phyloP scores from a whole-genome alignment of 2,113 vertebrate genomes.

The Channa maculata region DNA sequence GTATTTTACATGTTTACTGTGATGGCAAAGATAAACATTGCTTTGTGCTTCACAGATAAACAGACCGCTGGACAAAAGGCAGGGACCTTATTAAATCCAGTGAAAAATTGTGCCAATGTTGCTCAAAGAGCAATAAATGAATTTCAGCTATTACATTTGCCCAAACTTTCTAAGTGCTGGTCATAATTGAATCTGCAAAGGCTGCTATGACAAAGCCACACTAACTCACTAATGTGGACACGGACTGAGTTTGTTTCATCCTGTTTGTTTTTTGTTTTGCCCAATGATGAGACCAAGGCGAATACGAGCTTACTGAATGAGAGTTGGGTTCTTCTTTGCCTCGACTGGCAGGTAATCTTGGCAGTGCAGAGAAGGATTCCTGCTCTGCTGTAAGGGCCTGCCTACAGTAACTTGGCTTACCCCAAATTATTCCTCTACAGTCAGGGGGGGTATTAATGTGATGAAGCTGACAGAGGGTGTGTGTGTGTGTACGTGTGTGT shows the following conservation, averaged over 20 bases:
- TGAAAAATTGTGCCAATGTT: not conserved
- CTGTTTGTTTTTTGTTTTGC: slow-evolving; percentile 24
- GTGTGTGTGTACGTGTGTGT: slow-evolving; percentile 34
- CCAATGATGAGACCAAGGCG: slow-evolving; percentile 81
- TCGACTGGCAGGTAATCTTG: slow-evolving; percentile 76
- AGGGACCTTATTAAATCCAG: not conserved
- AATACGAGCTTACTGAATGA: slow-evolving; percentile 71
- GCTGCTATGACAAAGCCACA: not conserved
- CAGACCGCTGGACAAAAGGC: not conserved
- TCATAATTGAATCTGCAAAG: not conserved
- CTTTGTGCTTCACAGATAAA: not conserved
- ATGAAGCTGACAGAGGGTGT: slow-evolving; percentile 62
- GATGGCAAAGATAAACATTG: not conserved
- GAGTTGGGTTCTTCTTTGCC: slow-evolving; percentile 50
- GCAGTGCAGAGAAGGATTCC: slow-evolving; percentile 68
- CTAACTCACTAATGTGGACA: not conserved
- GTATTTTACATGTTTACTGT: not conserved
- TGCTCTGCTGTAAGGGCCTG: slow-evolving; percentile 79
- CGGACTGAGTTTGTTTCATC: not conserved
- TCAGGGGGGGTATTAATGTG: slow-evolving; percentile 41
- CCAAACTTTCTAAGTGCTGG: not conserved
- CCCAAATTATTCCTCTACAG: slow-evolving; percentile 58
- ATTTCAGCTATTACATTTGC: not conserved
- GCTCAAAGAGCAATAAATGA: not conserved
- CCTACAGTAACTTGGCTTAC: slow-evolving; percentile 63